These are phyloP conservation scores for Dicrostonyx torquatus DNA, from an alignment of 2,797 vertebrate species.

Conservation along the genomic window DNA sequence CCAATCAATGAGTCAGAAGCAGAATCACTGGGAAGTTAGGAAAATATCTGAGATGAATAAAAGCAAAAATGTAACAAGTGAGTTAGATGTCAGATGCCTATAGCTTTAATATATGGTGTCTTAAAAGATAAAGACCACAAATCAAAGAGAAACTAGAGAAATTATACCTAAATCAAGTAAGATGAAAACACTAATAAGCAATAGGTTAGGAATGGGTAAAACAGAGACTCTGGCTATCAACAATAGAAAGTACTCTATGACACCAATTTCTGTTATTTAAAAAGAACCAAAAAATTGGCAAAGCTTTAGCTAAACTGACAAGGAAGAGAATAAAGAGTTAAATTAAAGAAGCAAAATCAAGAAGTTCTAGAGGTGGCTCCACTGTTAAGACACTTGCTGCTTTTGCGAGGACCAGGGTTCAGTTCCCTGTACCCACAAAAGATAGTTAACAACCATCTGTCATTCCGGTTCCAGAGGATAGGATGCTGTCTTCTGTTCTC, in stretches of 20 bases:
- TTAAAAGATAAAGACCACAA: background rate
- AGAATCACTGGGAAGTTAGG: background rate
- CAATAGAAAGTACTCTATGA: background rate
- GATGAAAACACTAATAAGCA: background rate
- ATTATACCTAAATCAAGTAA: background rate
- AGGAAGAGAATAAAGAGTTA: background rate
- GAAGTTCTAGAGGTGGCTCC: too few species aligned
- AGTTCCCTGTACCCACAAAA: background rate
- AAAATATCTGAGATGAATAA: background rate
- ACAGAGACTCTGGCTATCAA: background rate
- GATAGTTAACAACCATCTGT: background rate
- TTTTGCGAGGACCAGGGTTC: background rate
- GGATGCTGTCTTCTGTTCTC: background rate
- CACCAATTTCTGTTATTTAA: background rate
- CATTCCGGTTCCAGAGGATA: background rate
- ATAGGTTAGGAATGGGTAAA: background rate
- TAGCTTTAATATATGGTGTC: background rate
- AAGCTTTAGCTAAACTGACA: background rate
- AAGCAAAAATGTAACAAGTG: background rate
- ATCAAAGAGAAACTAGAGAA: background rate
- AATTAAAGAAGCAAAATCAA: background rate
- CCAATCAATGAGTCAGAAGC: background rate
- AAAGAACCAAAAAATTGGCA: background rate
- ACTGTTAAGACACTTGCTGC: background rate
- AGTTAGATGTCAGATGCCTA: background rate